Conservation (phyloP, 2,113 vertebrate species). For the Nematolebias whitei region DNA sequence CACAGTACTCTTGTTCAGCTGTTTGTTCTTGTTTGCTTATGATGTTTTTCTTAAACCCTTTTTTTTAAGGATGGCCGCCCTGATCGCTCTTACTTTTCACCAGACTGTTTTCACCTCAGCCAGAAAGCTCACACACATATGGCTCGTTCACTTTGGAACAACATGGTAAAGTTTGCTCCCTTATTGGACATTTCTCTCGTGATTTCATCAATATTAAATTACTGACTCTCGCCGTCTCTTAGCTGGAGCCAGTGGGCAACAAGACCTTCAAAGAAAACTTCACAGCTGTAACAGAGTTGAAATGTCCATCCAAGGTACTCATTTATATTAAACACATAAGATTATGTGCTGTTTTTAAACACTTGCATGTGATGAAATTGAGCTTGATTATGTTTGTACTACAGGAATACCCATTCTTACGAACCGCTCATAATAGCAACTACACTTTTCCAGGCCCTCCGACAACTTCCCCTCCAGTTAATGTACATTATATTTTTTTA, state of each 20-base stretch:
- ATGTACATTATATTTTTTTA: slow-evolving; percentile 69
- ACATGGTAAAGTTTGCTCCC: slow-evolving; percentile 80
- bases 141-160: slow-evolving; percentile 89
- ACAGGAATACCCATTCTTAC: slow-evolving; percentile 84
- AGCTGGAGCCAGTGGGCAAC: slow-evolving; percentile 87
- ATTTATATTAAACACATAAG: not conserved
- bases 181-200: not conserved
- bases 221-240: slow-evolving; percentile 4
- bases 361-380: not conserved
- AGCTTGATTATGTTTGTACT: slow-evolving; percentile 30
- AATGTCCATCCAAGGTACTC: slow-evolving; percentile 86
- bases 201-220: not conserved
- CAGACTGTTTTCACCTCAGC: slow-evolving; percentile 90
- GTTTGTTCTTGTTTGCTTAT: too few species aligned
- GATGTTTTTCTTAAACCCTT: not conserved
- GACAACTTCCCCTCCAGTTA: slow-evolving; percentile 66
- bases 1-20: too few species aligned
- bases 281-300: slow-evolving; percentile 59
- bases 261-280: slow-evolving; percentile 85
- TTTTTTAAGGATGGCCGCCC: slow-evolving; percentile 79
- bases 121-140: slow-evolving; percentile 89
- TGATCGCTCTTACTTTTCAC: slow-evolving; percentile 87
- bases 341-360: not conserved
- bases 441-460: slow-evolving; percentile 72
- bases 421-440: slow-evolving; percentile 85